phyloP scores from a whole-genome alignment of 2,888 invertebrate species.

The Machimus rusticus region DNA sequence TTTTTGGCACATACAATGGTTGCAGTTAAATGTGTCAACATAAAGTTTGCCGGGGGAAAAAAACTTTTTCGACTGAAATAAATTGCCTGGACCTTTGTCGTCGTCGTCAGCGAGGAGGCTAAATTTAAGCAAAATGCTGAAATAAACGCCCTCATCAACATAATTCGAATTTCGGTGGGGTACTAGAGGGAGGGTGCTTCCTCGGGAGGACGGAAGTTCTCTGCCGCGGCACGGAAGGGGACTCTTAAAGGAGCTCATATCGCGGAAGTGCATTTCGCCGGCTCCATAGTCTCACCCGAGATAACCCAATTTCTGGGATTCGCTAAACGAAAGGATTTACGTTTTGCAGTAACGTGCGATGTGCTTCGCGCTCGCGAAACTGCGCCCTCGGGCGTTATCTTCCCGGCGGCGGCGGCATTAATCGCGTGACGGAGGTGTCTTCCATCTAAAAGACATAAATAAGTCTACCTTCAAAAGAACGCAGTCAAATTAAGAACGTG shows the following conservation, averaged over 20 bases:
- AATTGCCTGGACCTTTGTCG: background rate
- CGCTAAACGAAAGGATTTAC: constrained; percentile 24
- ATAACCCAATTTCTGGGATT: constrained; percentile 25
- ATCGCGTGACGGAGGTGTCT: background rate
- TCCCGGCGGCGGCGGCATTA: background rate
- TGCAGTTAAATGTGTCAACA: constrained; percentile 37
- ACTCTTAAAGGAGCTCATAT: constrained; percentile 4
- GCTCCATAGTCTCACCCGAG: background rate
- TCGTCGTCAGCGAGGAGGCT: background rate
- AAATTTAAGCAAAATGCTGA: constrained; percentile 15
- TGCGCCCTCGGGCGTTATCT: background rate
- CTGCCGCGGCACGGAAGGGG: background rate
- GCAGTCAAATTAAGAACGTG: constrained; percentile 11
- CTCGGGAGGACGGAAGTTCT: background rate
- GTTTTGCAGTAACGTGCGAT: background rate
- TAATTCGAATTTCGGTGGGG: constrained; percentile 1
- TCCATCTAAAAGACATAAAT: constrained; percentile 36
- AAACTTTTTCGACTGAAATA: constrained; percentile 8
- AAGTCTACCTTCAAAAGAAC: constrained; percentile 33
- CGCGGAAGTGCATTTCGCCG: constrained; percentile 16
- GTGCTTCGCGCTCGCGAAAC: background rate
- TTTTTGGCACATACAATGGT: constrained; percentile 2
- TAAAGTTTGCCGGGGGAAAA: background rate
- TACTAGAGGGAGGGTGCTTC: background rate
- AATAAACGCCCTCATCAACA: constrained; percentile 29